Evolutionary conservation across 1,140 invertebrate genomes (phyloP), one percentile per base, ranked within the genome.

Genomic region (Littorina saxatilis): DNA sequence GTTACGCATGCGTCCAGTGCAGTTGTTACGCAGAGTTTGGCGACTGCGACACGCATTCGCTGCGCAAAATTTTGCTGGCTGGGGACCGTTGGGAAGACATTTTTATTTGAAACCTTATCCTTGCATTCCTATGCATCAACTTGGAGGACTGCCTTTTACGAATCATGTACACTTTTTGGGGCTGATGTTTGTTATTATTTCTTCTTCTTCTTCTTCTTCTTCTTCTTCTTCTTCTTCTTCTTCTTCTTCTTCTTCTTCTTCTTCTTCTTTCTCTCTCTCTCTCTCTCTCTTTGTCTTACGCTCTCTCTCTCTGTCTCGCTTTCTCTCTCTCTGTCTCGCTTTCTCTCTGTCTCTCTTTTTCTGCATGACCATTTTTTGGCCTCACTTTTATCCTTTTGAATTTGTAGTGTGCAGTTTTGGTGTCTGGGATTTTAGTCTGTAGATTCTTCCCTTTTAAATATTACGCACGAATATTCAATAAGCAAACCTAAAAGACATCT

Each of bases 141-240:
- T n/a, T n/a, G n/a, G n/a, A n/a, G n/a, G n/a, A n/a, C n/a, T n/a
- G n/a, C n/a, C n/a, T n/a, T n/a, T n/a, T n/a, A n/a, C n/a, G n/a
- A n/a, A n/a, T n/a, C n/a, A n/a, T n/a, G n/a, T n/a, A n/a, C n/a
- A n/a, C n/a, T n/a, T n/a, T n/a, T n/a, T n/a, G n/a, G n/a, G n/a
- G n/a, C n/a, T n/a, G n/a, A n/a, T n/a, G n/a, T n/a, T 75, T 58
- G 13, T 39, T 58, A 39, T 17, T 73, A 50, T 20, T 61, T 58
- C 32, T 40, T 74, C 27, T 79, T 73, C 23, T 73, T 50, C 63
- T 72, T 58, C 47, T 27, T 74, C 9, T 58, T 35, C 9, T 5
- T 23, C 20, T 74, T 61, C 32, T 4, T n/a, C 35, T 77, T 77
- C 75, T 52, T 32, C 37, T n/a, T 61, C 47, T 66, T n/a, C n/a